Evolutionary conservation across 2,888 invertebrate species (phyloP).

Genomic region (Lottia scabra): DNA sequence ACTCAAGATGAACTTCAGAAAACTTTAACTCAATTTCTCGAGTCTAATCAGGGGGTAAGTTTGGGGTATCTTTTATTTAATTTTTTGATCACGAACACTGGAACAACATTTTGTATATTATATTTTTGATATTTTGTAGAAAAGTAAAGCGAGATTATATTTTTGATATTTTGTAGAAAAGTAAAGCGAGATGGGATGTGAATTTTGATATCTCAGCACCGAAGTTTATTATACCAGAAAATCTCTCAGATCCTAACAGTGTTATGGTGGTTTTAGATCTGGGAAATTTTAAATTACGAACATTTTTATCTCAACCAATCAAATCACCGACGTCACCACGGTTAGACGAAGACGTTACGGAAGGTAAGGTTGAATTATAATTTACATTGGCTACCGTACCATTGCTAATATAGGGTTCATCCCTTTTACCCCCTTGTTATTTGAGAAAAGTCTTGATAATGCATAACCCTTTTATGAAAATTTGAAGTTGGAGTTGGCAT

Average conservation of each 20-base stretch:
- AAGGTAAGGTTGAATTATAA: conserved; percentile 29
- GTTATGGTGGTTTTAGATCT: conserved; percentile 84
- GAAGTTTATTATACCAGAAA: conserved; percentile 88
- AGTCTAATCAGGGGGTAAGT: conserved; percentile 60
- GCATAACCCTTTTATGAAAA: too few species aligned
- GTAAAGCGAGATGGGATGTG: conserved; percentile 79
- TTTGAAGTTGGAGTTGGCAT: too few species aligned
- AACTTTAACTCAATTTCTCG: conserved; percentile 77
- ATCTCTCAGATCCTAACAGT: conserved; percentile 65
- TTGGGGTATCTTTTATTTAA: background rate
- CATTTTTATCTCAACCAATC: conserved; percentile 17
- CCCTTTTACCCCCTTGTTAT: too few species aligned
- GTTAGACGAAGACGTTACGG: conserved; percentile 31
- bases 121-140: conserved; percentile 31
- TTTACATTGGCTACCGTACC: too few species aligned
- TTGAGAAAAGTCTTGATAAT: too few species aligned
- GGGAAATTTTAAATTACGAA: conserved; percentile 81
- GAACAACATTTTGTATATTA: too few species aligned
- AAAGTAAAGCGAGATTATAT: conserved; percentile 68
- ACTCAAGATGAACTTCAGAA: conserved; percentile 81
- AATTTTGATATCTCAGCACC: conserved; percentile 94
- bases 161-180: conserved; percentile 35
- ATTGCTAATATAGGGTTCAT: too few species aligned
- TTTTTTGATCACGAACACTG: too few species aligned
- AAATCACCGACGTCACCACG: background rate